Percentiles rank a stretch among this genome's conserved stretches.
Conservation (phyloP, 2,888 invertebrate species). For the Agonum fuliginosum region DNA sequence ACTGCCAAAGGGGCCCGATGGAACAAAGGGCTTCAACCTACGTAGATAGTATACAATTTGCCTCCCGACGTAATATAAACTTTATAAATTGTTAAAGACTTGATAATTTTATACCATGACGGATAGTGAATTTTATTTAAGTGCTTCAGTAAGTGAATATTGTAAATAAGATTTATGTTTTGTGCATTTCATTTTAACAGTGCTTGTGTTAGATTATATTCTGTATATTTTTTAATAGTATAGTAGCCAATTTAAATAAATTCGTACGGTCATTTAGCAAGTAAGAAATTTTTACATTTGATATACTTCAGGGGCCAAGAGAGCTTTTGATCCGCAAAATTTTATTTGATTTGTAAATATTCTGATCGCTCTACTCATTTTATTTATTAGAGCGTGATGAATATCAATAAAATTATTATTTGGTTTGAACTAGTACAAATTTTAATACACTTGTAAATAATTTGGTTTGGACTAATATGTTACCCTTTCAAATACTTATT, state of each 20-base stretch:
- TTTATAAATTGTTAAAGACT: slow-evolving; percentile 17
- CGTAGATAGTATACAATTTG: slow-evolving; percentile 77
- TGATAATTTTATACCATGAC: slow-evolving; percentile 32
- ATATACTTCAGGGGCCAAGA: background rate
- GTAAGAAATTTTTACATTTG: too few species aligned
- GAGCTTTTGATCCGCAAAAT: too few species aligned
- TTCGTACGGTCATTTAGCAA: too few species aligned
- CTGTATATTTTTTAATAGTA: slow-evolving; percentile 5
- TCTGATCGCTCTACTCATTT: too few species aligned
- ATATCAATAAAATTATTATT: background rate
- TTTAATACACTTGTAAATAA: background rate
- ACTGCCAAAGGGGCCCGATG: slow-evolving; percentile 87
- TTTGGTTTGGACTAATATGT: background rate
- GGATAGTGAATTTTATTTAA: slow-evolving; percentile 33
- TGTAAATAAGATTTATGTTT: background rate
- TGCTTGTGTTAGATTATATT: background rate
- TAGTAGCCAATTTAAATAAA: too few species aligned
- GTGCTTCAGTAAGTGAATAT: slow-evolving; percentile 1
- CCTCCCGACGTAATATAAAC: background rate
- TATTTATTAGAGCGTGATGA: too few species aligned
- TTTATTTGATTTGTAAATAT: too few species aligned
- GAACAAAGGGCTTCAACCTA: slow-evolving; percentile 81
- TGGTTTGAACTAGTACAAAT: background rate
- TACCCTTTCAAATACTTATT: background rate
- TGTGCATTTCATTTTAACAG: slow-evolving; percentile 7